Evolutionary conservation across 2,797 vertebrate species (phyloP).

Genomic region (Microchirus variegatus): DNA sequence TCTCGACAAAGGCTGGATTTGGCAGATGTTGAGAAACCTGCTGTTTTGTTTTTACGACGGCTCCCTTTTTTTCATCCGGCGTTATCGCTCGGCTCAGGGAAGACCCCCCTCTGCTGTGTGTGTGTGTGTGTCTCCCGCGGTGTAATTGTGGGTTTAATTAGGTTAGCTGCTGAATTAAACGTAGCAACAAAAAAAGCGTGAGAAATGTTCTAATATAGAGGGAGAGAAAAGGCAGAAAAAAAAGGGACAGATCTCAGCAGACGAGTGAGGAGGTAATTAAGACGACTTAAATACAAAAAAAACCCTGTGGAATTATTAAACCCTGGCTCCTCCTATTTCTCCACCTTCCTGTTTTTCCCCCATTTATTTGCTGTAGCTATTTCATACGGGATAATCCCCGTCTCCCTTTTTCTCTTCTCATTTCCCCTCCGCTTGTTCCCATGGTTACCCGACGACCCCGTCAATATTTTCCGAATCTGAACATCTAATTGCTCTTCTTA

Average conservation of each 20-base stretch:
- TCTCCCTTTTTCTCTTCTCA: slow-evolving; percentile 26
- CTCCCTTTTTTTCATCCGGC: slow-evolving; percentile 14
- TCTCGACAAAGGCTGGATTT: slow-evolving; percentile 31
- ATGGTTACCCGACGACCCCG: slow-evolving; percentile 72
- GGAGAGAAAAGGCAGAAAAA: slow-evolving; percentile 25
- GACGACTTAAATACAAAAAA: slow-evolving; percentile 55
- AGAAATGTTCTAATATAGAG: slow-evolving; percentile 6
- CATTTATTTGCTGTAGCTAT: too few species aligned
- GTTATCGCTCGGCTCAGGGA: slow-evolving; percentile 44
- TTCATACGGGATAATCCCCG: not conserved
- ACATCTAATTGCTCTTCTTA: slow-evolving; percentile 17
- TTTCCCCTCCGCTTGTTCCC: slow-evolving; percentile 55
- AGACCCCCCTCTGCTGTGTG: slow-evolving; percentile 35
- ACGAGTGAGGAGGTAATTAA: slow-evolving; percentile 73
- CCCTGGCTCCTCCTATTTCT: slow-evolving; percentile 12
- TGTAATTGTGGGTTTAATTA: slow-evolving; percentile 69
- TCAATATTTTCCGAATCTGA: slow-evolving; percentile 41
- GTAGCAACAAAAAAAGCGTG: slow-evolving; percentile 23
- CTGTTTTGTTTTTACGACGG: slow-evolving; percentile 11
- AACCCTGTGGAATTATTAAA: slow-evolving; percentile 61
- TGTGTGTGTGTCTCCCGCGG: slow-evolving; percentile 10
- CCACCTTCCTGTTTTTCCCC: slow-evolving; percentile 1
- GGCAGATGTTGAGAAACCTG: slow-evolving; percentile 47
- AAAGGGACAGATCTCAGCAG: slow-evolving; percentile 61
- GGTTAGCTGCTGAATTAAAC: slow-evolving; percentile 62